Evolutionary conservation across 1,140 invertebrate genomes (phyloP).

Genomic region (Apis florea): DNA sequence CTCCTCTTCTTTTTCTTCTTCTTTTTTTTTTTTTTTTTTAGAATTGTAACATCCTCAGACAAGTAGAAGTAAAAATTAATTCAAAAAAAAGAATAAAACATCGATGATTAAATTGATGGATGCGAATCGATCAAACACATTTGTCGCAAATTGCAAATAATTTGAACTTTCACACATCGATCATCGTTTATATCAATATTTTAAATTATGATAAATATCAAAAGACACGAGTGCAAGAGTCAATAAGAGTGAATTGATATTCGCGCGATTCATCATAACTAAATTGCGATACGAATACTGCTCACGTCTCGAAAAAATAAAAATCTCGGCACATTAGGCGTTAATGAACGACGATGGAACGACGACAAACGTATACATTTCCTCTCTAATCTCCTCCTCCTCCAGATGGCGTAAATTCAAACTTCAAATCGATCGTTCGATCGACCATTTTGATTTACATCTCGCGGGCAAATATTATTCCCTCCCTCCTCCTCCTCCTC

Average conservation of each 20-base stretch:
- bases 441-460: conserved; percentile 22
- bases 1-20: too few relatives aligned
- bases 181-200: not conserved
- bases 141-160: not conserved
- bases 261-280: conserved; percentile 2
- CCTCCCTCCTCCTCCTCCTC: too few relatives aligned
- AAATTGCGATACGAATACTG: conserved; percentile 13
- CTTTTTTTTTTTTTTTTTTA: too few relatives aligned
- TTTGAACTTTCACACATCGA: not conserved
- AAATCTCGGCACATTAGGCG: not conserved
- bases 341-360: not conserved
- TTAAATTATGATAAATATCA: not conserved
- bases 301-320: not conserved
- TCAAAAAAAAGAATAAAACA: too few relatives aligned
- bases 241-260: conserved; percentile 9
- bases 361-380: not conserved
- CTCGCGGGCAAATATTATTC: not conserved
- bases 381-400: not conserved
- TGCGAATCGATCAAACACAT: too few relatives aligned
- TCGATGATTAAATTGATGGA: too few relatives aligned
- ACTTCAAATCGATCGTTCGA: not conserved
- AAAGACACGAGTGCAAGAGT: not conserved
- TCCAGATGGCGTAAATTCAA: not conserved
- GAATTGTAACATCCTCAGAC: too few relatives aligned
- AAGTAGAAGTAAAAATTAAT: too few relatives aligned